Conservation (phyloP, 2,113 vertebrate genomes). For the Alexandromys fortis region DNA sequence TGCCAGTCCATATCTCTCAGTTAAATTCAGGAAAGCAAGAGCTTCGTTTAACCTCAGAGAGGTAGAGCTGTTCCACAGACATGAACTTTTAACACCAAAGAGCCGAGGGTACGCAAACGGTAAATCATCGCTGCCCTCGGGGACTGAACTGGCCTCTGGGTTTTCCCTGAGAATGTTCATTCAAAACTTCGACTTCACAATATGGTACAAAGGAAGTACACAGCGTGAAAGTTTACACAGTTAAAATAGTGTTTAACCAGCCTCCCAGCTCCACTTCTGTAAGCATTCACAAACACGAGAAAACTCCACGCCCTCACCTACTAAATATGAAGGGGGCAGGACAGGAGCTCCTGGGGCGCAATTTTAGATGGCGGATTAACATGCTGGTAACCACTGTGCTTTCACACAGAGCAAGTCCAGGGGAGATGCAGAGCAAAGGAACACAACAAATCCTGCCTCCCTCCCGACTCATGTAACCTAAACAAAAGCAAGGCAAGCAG, state of each 20-base stretch:
- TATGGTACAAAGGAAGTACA: neutral
- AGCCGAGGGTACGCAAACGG: neutral
- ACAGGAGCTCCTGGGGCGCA: neutral
- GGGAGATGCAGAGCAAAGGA: neutral
- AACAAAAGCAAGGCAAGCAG: slow-evolving; percentile 22
- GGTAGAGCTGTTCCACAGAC: neutral
- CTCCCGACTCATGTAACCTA: neutral
- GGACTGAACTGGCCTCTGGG: neutral
- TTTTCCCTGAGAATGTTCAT: neutral
- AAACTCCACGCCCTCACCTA: neutral
- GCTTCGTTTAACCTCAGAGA: neutral
- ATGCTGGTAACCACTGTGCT: neutral
- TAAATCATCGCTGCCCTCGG: neutral
- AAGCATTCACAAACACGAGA: neutral
- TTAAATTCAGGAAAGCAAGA: neutral
- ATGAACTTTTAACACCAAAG: slow-evolving; percentile 9
- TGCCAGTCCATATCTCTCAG: neutral
- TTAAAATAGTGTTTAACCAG: neutral
- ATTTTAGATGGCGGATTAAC: neutral
- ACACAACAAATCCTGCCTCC: neutral
- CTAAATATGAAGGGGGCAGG: neutral
- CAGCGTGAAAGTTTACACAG: neutral
- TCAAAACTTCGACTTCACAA: neutral
- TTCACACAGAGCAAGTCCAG: neutral
- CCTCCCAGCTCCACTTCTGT: neutral